Percentiles rank a stretch among this genome's conserved stretches.
Conservation (phyloP, 2,888 invertebrate species). For the Punctoribates punctum region DNA sequence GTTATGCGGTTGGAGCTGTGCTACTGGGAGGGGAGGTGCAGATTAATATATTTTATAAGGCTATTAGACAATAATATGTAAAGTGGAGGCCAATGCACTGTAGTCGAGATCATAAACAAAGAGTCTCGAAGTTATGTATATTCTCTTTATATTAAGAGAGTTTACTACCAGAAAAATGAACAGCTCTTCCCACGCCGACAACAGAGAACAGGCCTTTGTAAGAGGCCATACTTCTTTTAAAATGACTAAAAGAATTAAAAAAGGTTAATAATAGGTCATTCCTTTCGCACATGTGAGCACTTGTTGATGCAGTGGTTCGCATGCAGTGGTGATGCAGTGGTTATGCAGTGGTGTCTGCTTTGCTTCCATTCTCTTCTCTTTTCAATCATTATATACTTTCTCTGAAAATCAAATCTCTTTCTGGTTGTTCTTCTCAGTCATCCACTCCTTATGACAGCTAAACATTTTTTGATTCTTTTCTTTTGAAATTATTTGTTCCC, state of each 20-base stretch:
- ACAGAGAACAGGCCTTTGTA: not conserved
- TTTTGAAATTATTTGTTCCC: conserved; percentile 13
- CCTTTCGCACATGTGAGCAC: conserved; percentile 20
- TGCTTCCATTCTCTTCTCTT: not conserved
- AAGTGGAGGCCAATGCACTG: not conserved
- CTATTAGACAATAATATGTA: conserved; percentile 25
- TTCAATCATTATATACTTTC: not conserved
- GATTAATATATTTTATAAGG: conserved; percentile 28
- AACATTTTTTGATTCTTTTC: conserved; percentile 25
- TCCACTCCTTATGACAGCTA: conserved; percentile 9
- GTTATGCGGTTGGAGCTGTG: not conserved
- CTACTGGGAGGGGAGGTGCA: conserved; percentile 4
- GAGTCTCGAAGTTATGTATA: conserved; percentile 1
- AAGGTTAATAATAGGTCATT: conserved; percentile 35
- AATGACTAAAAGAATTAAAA: conserved; percentile 27
- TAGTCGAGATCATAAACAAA: conserved; percentile 18
- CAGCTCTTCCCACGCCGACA: conserved; percentile 28
- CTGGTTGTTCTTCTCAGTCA: not conserved
- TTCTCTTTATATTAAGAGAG: not conserved
- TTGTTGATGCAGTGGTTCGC: conserved; percentile 17
- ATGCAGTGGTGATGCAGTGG: not conserved
- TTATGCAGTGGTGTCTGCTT: not conserved
- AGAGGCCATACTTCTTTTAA: not conserved
- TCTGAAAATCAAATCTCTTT: not conserved
- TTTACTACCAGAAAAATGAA: conserved; percentile 12